These are phyloP conservation scores for Grus americana DNA, from an alignment of 2,113 vertebrate species.

Conservation along the genomic window DNA sequence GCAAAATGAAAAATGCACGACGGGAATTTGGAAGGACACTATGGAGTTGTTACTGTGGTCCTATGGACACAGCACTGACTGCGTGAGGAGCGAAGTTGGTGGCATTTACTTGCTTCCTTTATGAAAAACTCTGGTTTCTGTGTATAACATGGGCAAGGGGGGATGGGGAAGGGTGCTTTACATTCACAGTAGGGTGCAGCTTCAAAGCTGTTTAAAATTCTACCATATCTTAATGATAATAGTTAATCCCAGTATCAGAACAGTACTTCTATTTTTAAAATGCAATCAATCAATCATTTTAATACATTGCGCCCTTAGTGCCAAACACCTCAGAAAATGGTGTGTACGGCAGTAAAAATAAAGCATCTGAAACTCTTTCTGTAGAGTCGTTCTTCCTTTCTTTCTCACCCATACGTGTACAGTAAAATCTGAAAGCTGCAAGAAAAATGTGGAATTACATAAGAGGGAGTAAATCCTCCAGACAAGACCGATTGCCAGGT, in stretches of 20 bases:
- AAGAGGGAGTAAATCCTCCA: background rate
- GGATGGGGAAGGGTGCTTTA: background rate
- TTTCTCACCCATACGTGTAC: background rate
- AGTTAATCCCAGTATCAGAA: conserved; percentile 48
- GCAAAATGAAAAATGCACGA: background rate
- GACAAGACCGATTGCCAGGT: background rate
- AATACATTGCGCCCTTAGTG: conserved; percentile 3
- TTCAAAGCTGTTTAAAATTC: conserved; percentile 47
- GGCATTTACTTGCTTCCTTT: background rate
- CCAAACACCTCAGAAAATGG: conserved; percentile 8
- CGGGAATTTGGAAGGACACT: background rate
- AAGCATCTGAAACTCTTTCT: conserved; percentile 1
- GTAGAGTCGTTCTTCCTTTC: background rate
- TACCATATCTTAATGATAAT: conserved; percentile 41
- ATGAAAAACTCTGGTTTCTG: background rate
- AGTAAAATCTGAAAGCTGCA: background rate
- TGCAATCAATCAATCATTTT: conserved; percentile 58
- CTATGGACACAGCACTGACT: background rate
- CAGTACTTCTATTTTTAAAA: conserved; percentile 58
- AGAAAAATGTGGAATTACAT: background rate
- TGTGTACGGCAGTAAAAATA: background rate
- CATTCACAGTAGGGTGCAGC: conserved; percentile 37
- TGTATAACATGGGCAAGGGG: background rate
- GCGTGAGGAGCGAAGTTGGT: background rate
- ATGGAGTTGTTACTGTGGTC: background rate